A percentile compares a stretch with the other conserved stretches of the same genome.
Evolutionary conservation across 2,888 invertebrate genomes (phyloP).

Genomic region (Polydrusus pterygomalis): DNA sequence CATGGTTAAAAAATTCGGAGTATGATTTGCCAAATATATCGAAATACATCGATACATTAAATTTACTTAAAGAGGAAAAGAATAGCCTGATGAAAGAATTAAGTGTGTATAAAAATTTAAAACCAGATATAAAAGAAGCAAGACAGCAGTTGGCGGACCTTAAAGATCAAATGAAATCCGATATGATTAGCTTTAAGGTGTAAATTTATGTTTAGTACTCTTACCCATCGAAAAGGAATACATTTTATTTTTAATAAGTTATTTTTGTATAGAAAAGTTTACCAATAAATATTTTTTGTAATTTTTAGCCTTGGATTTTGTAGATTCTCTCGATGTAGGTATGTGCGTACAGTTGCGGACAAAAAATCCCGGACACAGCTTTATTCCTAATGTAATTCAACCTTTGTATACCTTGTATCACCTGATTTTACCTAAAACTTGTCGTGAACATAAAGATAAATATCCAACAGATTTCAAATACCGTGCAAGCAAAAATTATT

Average conservation of each 20-base stretch:
- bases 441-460: too few species aligned
- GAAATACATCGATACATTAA: constrained; percentile 63
- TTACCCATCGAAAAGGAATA: background rate
- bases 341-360: too few species aligned
- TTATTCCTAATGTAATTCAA: too few species aligned
- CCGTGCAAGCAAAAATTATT: too few species aligned
- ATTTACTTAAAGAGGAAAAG: constrained; percentile 62
- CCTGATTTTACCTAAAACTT: too few species aligned
- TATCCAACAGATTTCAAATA: too few species aligned
- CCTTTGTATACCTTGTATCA: too few species aligned
- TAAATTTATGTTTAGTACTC: background rate
- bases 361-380: too few species aligned
- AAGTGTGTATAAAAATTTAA: constrained; percentile 64
- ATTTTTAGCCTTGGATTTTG: too few species aligned
- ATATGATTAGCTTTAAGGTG: constrained; percentile 31
- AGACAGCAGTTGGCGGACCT: constrained; percentile 64
- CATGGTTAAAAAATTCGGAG: constrained; percentile 63
- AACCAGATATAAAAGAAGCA: constrained; percentile 67
- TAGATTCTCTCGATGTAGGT: too few species aligned
- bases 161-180: constrained; percentile 62
- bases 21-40: constrained; percentile 64
- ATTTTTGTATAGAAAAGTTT: constrained; percentile 31
- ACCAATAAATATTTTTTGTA: too few species aligned
- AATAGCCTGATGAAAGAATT: constrained; percentile 64
- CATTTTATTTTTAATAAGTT: constrained; percentile 25